phyloP scores from a whole-genome alignment of 2,113 vertebrate genomes.

The Arothron firmamentum region DNA sequence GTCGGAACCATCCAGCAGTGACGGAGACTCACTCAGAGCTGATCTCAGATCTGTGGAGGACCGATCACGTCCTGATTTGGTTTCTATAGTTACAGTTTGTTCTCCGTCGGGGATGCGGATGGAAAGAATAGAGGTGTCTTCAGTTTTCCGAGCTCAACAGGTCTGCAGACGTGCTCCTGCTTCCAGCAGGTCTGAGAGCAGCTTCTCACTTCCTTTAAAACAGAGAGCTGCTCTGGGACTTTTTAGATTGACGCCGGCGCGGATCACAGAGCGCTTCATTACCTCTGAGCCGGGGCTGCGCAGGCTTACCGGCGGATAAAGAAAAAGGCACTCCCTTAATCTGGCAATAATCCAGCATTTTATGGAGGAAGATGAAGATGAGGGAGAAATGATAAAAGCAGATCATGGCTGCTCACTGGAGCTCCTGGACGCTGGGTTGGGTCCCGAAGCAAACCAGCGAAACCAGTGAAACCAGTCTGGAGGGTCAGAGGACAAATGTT shows the following conservation, averaged over 20 bases:
- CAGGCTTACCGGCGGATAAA: slow-evolving; percentile 71
- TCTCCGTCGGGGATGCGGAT: too few relatives aligned
- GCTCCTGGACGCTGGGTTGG: too few relatives aligned
- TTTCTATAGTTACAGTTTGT: too few relatives aligned
- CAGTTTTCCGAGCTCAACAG: slow-evolving; percentile 19
- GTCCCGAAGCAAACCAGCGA: too few relatives aligned
- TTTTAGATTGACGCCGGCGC: slow-evolving; percentile 59
- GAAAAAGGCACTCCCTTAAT: slow-evolving; percentile 76
- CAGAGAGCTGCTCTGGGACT: slow-evolving; percentile 61
- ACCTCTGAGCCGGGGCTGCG: slow-evolving; percentile 70
- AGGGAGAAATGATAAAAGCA: slow-evolving; percentile 58
- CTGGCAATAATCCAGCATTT: slow-evolving; percentile 78
- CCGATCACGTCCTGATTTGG: too few relatives aligned
- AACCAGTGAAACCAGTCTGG: too few relatives aligned
- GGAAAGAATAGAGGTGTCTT: too few relatives aligned
- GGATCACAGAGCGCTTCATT: slow-evolving; percentile 72
- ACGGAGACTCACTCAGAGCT: too few relatives aligned
- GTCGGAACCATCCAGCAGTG: too few relatives aligned
- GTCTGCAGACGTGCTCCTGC: slow-evolving; percentile 6
- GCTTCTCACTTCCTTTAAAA: slow-evolving; percentile 58
- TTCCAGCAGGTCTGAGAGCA: slow-evolving; percentile 26
- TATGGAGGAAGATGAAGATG: slow-evolving; percentile 61
- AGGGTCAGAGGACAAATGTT: too few relatives aligned
- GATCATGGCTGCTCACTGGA: slow-evolving; percentile 50
- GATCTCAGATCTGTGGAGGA: too few relatives aligned